Conservation (phyloP, 1,140 invertebrate species). For the Wiebesia pumilae region DNA sequence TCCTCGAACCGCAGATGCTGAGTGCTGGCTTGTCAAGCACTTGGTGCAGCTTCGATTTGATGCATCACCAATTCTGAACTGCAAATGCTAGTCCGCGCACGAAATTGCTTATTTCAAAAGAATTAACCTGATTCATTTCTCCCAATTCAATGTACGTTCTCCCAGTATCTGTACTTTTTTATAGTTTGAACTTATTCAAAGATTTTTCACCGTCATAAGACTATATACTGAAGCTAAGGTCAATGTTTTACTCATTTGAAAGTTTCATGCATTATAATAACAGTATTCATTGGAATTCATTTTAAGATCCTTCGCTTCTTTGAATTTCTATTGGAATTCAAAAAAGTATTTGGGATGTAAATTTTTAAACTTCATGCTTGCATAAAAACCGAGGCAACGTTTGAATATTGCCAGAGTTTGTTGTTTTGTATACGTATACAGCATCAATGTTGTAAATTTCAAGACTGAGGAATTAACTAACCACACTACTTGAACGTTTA, state of each 20-base stretch:
- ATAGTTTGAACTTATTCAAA: too few species aligned
- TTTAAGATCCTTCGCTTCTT: neutral
- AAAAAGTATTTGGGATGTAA: neutral
- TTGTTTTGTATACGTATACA: neutral
- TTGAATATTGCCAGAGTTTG: neutral
- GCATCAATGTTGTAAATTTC: neutral
- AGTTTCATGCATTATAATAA: neutral
- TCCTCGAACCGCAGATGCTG: constrained; percentile 42
- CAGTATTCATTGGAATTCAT: neutral
- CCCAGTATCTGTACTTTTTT: neutral
- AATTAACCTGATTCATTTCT: constrained; percentile 17
- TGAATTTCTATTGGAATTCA: neutral
- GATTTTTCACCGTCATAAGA: too few species aligned
- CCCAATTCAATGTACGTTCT: neutral
- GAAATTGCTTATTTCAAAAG: constrained; percentile 24
- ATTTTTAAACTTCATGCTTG: neutral
- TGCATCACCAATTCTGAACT: neutral
- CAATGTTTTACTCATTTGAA: neutral
- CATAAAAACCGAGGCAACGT: neutral
- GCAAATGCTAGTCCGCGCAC: neutral
- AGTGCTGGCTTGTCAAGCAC: too few species aligned
- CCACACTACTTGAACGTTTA: neutral
- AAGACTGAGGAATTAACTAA: neutral
- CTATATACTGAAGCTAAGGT: too few species aligned
- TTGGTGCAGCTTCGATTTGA: constrained; percentile 9